Conservation (phyloP, 2,888 invertebrate species). For the Thymelicus sylvestris region DNA sequence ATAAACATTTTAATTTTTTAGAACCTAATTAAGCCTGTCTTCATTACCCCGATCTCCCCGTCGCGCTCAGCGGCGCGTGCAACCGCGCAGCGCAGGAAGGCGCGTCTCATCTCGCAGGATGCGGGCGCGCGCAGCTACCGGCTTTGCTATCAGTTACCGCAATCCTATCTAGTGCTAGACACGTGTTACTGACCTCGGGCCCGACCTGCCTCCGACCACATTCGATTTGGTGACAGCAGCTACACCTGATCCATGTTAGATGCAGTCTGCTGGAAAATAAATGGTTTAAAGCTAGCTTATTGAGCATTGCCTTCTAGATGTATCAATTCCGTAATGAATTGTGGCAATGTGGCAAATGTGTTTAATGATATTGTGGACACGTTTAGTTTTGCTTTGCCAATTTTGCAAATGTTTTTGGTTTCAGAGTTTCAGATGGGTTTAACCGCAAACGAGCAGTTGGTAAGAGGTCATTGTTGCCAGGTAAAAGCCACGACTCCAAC, state of each 20-base stretch:
- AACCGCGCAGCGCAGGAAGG: slow-evolving; percentile 82
- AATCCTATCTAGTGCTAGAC: slow-evolving; percentile 50
- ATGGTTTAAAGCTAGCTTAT: neutral
- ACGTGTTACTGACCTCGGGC: slow-evolving; percentile 52
- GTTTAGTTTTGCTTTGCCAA: too few relatives aligned
- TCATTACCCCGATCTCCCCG: slow-evolving; percentile 55
- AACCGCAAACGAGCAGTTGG: too few relatives aligned
- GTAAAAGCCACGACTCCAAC: too few relatives aligned
- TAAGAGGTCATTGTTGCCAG: too few relatives aligned
- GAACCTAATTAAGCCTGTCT: slow-evolving; percentile 6
- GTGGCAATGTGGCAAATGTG: too few relatives aligned
- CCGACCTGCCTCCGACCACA: slow-evolving; percentile 14
- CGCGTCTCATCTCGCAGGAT: slow-evolving; percentile 83
- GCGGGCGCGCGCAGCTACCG: slow-evolving; percentile 64
- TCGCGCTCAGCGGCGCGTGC: slow-evolving; percentile 81
- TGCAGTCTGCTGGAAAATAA: neutral
- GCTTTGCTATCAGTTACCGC: slow-evolving; percentile 55
- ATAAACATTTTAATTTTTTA: neutral
- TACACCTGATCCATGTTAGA: neutral
- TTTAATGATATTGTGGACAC: too few relatives aligned
- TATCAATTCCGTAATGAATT: neutral
- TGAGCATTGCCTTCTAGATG: too few relatives aligned
- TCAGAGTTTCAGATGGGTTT: too few relatives aligned
- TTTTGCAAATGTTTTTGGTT: too few relatives aligned
- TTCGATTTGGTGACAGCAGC: slow-evolving; percentile 4